Conservation (phyloP, 2,797 vertebrate species). For the Tarsius wallacei region DNA sequence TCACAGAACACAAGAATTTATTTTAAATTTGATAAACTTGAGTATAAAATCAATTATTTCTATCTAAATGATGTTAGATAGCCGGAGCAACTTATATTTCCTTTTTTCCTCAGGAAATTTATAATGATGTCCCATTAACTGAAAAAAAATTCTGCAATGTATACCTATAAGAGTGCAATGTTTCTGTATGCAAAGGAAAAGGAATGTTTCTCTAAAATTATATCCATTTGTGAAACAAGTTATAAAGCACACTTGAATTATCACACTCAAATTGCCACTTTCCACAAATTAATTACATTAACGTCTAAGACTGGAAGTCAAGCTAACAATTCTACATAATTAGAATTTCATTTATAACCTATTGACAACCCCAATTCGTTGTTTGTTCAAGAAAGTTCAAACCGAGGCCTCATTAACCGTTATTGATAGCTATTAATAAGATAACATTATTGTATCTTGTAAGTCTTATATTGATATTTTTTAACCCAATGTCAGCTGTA, state of each 20-base stretch:
- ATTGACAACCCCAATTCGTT: constrained; percentile 58
- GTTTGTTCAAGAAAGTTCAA: constrained; percentile 67
- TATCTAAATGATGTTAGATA: constrained; percentile 61
- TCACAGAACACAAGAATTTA: constrained; percentile 37
- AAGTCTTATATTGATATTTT: constrained; percentile 66
- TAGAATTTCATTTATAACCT: constrained; percentile 72
- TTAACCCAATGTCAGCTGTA: constrained; percentile 53
- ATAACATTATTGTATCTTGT: constrained; percentile 67
- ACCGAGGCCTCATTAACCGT: constrained; percentile 65
- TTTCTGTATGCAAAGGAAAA: constrained; percentile 41
- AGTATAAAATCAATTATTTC: constrained; percentile 64
- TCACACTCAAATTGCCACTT: constrained; percentile 14
- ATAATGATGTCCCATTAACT: constrained; percentile 3
- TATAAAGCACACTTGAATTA: constrained; percentile 38
- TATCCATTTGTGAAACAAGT: neutral
- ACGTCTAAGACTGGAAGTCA: constrained; percentile 20
- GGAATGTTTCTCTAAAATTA: constrained; percentile 37
- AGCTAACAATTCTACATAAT: constrained; percentile 48
- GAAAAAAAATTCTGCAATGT: neutral
- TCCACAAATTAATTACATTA: constrained; percentile 60
- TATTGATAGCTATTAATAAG: constrained; percentile 78
- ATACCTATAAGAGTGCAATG: too few species aligned
- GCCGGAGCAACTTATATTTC: constrained; percentile 51
- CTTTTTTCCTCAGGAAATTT: constrained; percentile 63
- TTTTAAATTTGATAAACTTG: constrained; percentile 56